Evolutionary conservation across 2,797 vertebrate species (phyloP), one percentile per base, ranked within the genome.

Genomic region (Ficedula albicollis): DNA sequence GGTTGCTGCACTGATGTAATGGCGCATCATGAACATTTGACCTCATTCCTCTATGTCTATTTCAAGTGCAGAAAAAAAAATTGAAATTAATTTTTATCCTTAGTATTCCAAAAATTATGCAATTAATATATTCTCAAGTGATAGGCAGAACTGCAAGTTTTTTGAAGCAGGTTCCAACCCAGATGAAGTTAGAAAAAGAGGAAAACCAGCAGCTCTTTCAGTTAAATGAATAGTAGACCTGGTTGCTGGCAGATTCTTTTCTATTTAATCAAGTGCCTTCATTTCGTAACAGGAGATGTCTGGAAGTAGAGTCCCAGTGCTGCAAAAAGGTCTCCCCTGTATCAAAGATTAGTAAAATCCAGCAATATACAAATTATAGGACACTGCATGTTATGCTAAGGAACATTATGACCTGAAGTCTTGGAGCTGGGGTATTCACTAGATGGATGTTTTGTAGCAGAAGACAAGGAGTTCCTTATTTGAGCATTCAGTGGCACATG

Each of bases 401-500:
- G 15, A 77, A 58, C 25, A 20, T n/a, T 63, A 41, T 25, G 44
- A 70, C 21, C 27, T 64, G 38, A 76, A 62, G 3, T 51, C 30
- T 29, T 39, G 49, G 55, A 75, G 18, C 52, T 74, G 29, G 3
- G 5, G 41, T 89, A 66, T 58, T 92, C n/a, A 44, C 30, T 74
- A n/a, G 34, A 44, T 56, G 12, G 4, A 25, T 51, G 43, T n/a
- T 93, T 92, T 66, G 15, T 32, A 66, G 19, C 39, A 87, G 79
- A 85, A 96, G 94, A 89, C 44, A 90, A 83, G 66, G 62, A 66
- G 30, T 48, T 91, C 46, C 26, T 92, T 93, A 62, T 85, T 89
- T 85, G 23, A 77, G 13, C 49, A 20, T 78, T 91, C 73, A 58
- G n/a, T 70, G 15, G 39, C 78, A 85, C n/a, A 44, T 32, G 44